These are phyloP conservation scores for Urechis unicinctus DNA, from an alignment of 2,888 invertebrate species.

Conservation along the genomic window DNA sequence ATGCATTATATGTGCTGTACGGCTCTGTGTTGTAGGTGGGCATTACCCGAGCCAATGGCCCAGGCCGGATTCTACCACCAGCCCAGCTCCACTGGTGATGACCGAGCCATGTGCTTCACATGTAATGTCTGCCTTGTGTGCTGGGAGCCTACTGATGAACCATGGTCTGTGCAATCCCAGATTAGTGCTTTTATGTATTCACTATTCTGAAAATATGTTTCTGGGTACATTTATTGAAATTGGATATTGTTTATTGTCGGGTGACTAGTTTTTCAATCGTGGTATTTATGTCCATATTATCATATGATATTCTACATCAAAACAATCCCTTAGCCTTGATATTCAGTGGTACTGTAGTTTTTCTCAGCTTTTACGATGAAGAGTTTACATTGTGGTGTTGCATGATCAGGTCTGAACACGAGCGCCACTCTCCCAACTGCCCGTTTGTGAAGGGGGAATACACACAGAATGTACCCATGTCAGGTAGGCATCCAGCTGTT, in stretches of 20 bases:
- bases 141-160: slow-evolving; percentile 95
- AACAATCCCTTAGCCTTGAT: no score
- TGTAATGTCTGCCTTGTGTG: slow-evolving; percentile 90
- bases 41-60: slow-evolving; percentile 90
- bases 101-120: slow-evolving; percentile 92
- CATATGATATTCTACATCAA: no score
- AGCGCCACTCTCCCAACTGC: slow-evolving; percentile 86
- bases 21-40: slow-evolving; percentile 73
- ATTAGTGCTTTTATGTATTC: no score
- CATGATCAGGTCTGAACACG: slow-evolving; percentile 82
- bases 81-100: slow-evolving; percentile 78
- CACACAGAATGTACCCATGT: slow-evolving; percentile 88
- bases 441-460: slow-evolving; percentile 91
- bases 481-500: slow-evolving; percentile 49
- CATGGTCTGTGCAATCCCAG: slow-evolving; percentile 67
- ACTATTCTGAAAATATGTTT: no score
- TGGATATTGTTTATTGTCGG: not conserved
- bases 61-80: slow-evolving; percentile 96
- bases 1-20: no score
- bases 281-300: slow-evolving; percentile 5
- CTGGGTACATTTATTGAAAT: no score
- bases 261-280: not conserved
- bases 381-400: no score
- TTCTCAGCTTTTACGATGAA: no score
- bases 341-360: no score